These are phyloP conservation scores for Drosophila anceps DNA, from an alignment of 2,888 invertebrate genomes.

Conservation along the genomic window DNA sequence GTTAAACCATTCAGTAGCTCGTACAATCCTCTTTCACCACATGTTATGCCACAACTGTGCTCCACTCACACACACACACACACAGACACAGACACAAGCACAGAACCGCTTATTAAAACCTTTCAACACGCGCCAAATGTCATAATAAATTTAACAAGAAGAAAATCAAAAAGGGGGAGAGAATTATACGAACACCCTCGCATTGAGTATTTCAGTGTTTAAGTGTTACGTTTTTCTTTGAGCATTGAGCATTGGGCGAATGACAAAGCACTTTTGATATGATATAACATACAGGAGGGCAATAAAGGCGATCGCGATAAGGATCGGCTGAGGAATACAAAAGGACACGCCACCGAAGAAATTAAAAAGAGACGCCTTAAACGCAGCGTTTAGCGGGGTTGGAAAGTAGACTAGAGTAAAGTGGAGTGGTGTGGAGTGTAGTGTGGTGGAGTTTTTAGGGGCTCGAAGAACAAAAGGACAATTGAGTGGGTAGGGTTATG, in stretches of 20 bases:
- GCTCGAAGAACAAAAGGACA: constrained; percentile 33
- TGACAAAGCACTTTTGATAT: constrained; percentile 74
- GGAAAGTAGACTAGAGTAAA: neutral
- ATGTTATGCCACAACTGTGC: constrained; percentile 47
- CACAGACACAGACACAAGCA: neutral
- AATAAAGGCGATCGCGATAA: constrained; percentile 77
- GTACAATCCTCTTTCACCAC: constrained; percentile 39
- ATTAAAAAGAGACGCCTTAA: constrained; percentile 69
- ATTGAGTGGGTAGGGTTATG: constrained; percentile 44
- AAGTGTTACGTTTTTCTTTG: constrained; percentile 26
- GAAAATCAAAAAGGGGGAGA: constrained; percentile 14
- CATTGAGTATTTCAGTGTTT: constrained; percentile 1
- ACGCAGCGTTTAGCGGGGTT: constrained; percentile 69
- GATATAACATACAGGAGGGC: constrained; percentile 60
- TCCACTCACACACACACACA: constrained; percentile 4
- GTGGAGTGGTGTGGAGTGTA: neutral
- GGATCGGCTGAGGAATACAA: constrained; percentile 54
- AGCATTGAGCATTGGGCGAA: constrained; percentile 24
- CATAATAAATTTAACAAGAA: constrained; percentile 73
- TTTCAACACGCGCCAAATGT: constrained; percentile 81
- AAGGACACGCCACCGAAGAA: constrained; percentile 70
- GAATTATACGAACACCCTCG: constrained; percentile 14
- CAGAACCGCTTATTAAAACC: constrained; percentile 63
- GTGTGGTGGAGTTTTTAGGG: constrained; percentile 1
- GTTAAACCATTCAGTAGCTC: constrained; percentile 21